Evolutionary conservation across 2,113 vertebrate species (phyloP).

Genomic region (Hylia prasina): DNA sequence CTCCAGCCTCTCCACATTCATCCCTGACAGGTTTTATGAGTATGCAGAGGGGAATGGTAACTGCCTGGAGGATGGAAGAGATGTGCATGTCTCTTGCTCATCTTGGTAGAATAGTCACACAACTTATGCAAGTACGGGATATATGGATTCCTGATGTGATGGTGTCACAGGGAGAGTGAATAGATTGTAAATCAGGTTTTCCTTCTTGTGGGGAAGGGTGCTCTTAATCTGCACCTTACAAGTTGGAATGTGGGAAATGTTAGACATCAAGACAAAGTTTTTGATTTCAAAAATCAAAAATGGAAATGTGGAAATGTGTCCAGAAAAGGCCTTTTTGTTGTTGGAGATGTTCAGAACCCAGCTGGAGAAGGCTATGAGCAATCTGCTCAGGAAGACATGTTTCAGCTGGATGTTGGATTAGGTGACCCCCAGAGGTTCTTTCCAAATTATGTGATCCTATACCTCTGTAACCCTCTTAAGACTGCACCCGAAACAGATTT

Average conservation of each 20-base stretch:
- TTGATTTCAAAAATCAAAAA: not conserved
- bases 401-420: not conserved
- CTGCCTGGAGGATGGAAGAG: not conserved
- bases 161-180: not conserved
- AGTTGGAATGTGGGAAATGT: not conserved
- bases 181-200: not conserved
- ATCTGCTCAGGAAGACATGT: not conserved
- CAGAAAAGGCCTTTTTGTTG: not conserved
- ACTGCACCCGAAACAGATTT: not conserved
- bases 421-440: not conserved
- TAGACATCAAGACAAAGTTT: not conserved
- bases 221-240: not conserved
- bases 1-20: not conserved
- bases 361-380: not conserved
- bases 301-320: not conserved
- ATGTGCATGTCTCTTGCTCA: rapidly evolving
- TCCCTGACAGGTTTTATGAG: not conserved
- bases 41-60: not conserved
- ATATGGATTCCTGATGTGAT: not conserved
- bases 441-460: not conserved
- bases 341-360: not conserved
- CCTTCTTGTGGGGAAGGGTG: not conserved
- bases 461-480: not conserved
- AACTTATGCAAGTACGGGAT: not conserved
- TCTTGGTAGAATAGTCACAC: not conserved